phyloP scores from a whole-genome alignment of 2,888 invertebrate genomes.

The Dasysyrphus albostriatus region DNA sequence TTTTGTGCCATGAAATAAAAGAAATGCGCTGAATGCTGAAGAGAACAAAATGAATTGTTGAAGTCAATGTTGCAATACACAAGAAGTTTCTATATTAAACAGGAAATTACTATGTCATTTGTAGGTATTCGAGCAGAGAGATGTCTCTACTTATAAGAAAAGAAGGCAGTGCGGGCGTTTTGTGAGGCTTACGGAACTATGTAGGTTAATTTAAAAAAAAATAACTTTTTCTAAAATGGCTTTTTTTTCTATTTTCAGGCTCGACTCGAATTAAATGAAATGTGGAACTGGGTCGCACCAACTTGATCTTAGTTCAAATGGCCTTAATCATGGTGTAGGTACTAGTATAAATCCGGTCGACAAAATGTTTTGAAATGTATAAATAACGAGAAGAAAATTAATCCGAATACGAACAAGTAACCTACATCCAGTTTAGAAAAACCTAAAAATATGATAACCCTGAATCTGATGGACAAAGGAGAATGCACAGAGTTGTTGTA shows the following conservation, averaged over 20 bases:
- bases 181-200: not conserved
- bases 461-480: too few species aligned
- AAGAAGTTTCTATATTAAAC: not conserved
- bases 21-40: conserved; percentile 1
- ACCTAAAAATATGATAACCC: too few species aligned
- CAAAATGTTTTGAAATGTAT: too few species aligned
- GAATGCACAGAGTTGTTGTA: too few species aligned
- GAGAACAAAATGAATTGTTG: conserved; percentile 10
- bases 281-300: too few species aligned
- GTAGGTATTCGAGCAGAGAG: not conserved
- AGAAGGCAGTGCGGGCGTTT: not conserved
- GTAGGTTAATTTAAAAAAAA: not conserved
- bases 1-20: conserved; percentile 5
- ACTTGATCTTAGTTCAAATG: too few species aligned
- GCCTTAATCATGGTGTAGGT: too few species aligned
- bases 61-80: conserved; percentile 4
- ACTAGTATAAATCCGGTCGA: too few species aligned
- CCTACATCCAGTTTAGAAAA: too few species aligned
- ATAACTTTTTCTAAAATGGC: not conserved
- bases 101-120: conserved; percentile 24
- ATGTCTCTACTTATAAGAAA: not conserved
- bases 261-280: too few species aligned
- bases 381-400: too few species aligned
- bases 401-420: too few species aligned
- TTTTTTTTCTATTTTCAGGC: not conserved